These are phyloP conservation scores for Bombus haemorrhoidalis DNA, from an alignment of 1,140 invertebrate species.

Conservation along the genomic window DNA sequence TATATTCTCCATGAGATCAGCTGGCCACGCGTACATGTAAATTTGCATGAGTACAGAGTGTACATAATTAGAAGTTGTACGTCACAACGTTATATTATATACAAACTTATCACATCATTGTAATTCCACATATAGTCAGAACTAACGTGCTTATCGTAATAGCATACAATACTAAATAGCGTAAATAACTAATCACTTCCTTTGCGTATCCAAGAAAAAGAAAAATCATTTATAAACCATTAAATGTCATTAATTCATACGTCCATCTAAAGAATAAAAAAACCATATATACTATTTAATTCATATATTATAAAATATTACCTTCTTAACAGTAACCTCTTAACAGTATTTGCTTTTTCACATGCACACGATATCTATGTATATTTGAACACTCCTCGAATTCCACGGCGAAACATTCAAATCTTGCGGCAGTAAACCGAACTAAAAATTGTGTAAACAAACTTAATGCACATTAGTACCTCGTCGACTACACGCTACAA, in stretches of 20 bases:
- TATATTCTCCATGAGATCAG: background rate
- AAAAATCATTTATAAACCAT: background rate
- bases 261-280: background rate
- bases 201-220: background rate
- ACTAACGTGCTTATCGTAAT: background rate
- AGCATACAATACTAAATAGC: background rate
- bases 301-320: too few species aligned
- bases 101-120: background rate
- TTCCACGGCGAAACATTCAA: background rate
- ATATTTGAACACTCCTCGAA: background rate
- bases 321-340: background rate
- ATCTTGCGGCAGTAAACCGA: too few species aligned
- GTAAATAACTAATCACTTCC: background rate
- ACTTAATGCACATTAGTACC: too few species aligned
- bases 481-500: background rate
- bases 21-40: background rate
- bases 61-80: too few species aligned
- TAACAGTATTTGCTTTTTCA: background rate
- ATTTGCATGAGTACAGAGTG: background rate
- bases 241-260: too few species aligned
- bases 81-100: too few species aligned
- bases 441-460: too few species aligned
- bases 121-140: background rate
- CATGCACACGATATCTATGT: background rate
- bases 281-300: too few species aligned